A percentile compares a stretch with the other conserved stretches of the same genome.
phyloP scores from a whole-genome alignment of 2,888 invertebrate genomes.

The Euproctis similis region DNA sequence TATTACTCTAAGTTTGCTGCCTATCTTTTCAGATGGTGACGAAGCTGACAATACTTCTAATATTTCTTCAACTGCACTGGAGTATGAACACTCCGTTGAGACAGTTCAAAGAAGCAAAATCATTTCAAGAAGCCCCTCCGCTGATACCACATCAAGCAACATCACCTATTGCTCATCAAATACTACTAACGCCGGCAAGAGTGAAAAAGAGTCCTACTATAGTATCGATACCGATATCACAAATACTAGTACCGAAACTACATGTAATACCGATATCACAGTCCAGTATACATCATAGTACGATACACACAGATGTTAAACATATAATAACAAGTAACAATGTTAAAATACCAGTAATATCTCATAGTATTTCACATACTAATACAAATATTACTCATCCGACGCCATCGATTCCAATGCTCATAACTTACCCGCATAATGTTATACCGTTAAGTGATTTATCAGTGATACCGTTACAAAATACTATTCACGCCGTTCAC shows the following conservation, averaged over 20 bases:
- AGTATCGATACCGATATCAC: conserved; percentile 33
- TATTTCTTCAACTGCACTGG: conserved; percentile 25
- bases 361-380: conserved; percentile 37
- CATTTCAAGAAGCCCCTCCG: conserved; percentile 13
- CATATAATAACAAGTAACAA: conserved; percentile 33
- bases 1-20: no score
- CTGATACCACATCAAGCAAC: conserved; percentile 14
- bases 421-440: conserved; percentile 44
- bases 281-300: conserved; percentile 36
- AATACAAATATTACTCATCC: conserved; percentile 38
- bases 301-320: conserved; percentile 29
- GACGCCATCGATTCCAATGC: conserved; percentile 27
- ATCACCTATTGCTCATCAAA: conserved; percentile 4
- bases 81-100: conserved; percentile 26
- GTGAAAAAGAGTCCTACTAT: conserved; percentile 36
- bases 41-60: conserved; percentile 26
- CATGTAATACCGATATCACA: conserved; percentile 49
- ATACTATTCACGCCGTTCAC: conserved; percentile 25
- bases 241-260: conserved; percentile 33
- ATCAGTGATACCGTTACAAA: conserved; percentile 55
- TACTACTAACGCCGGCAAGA: conserved; percentile 16
- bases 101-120: conserved; percentile 14
- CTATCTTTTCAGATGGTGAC: conserved; percentile 39
- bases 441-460: conserved; percentile 50
- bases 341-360: conserved; percentile 32